These are phyloP conservation scores for Ophion obscuratus DNA, from an alignment of 2,888 invertebrate genomes.

Conservation along the genomic window DNA sequence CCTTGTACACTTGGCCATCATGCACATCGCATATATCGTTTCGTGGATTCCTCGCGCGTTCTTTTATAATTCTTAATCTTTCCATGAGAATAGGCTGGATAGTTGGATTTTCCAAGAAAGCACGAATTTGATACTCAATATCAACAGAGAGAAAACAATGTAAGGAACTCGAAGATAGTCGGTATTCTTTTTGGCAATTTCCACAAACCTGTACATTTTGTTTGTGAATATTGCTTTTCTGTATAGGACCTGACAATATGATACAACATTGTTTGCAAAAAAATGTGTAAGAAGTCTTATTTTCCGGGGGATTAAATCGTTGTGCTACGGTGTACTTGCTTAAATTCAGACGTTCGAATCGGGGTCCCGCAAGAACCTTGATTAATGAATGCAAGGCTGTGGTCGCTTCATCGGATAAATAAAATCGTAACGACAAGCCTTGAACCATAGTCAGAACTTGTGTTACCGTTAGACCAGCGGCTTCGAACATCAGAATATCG, in stretches of 20 bases:
- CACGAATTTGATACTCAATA: conserved; percentile 49
- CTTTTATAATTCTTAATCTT: conserved; percentile 22
- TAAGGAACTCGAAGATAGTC: conserved; percentile 5
- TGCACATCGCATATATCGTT: conserved; percentile 46
- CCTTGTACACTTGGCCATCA: conserved; percentile 34
- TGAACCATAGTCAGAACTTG: conserved; percentile 40
- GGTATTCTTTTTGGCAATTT: conserved; percentile 29
- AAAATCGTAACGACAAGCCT: conserved; percentile 33
- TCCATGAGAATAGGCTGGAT: conserved; percentile 27
- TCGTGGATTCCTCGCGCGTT: conserved; percentile 5
- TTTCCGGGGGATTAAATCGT: conserved; percentile 46
- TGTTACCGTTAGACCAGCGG: conserved; percentile 35
- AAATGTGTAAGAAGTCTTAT: conserved; percentile 33
- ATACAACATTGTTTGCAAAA: conserved; percentile 36
- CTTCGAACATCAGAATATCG: conserved; percentile 46
- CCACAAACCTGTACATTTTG: conserved; percentile 12
- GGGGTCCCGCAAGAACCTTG: conserved; percentile 46
- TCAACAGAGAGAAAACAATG: conserved; percentile 48
- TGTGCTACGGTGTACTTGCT: conserved; percentile 40
- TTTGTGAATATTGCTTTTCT: conserved; percentile 25
- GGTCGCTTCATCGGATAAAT: conserved; percentile 42
- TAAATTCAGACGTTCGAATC: conserved; percentile 45
- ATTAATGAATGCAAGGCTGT: conserved; percentile 29
- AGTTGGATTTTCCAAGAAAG: conserved; percentile 39
- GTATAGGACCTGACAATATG: conserved; percentile 19